Percentiles rank a stretch among this genome's conserved stretches.
Evolutionary conservation across 2,113 vertebrate genomes (phyloP).

Genomic region (Notothenia rossii): DNA sequence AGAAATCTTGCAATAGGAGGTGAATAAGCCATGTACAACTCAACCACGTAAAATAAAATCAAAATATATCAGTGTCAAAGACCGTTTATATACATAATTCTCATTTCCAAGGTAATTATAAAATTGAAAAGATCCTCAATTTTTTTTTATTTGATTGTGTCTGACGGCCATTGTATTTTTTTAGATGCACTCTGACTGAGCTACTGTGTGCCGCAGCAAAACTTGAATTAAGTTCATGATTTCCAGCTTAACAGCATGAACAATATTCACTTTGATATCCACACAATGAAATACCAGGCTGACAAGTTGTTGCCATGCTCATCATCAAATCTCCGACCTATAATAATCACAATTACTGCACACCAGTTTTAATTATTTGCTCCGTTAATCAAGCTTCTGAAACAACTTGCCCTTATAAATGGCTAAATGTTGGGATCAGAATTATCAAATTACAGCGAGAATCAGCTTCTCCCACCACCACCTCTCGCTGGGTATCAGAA

Average conservation of each 20-base stretch:
- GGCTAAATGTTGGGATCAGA: conserved; percentile 89
- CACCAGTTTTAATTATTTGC: conserved; percentile 89
- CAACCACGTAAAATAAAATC: too few species aligned
- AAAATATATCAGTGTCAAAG: too few species aligned
- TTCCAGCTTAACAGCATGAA: background rate
- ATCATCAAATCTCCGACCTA: background rate
- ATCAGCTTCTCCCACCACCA: conserved; percentile 83
- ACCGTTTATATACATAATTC: background rate
- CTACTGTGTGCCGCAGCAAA: background rate
- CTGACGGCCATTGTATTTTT: background rate
- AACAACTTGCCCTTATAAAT: conserved; percentile 91
- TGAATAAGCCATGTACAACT: too few species aligned
- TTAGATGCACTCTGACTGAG: background rate
- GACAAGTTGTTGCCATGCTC: background rate
- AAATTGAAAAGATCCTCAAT: background rate
- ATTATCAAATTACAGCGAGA: conserved; percentile 91
- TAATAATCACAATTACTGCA: conserved; percentile 83
- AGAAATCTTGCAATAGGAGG: too few species aligned
- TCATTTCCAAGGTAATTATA: background rate
- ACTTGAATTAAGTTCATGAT: background rate
- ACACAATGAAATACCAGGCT: background rate
- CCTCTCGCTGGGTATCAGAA: conserved; percentile 81
- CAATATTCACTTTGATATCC: background rate
- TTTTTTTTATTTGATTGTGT: background rate
- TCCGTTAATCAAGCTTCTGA: conserved; percentile 87